Conservation (phyloP, 2,888 invertebrate species). For the Monoplex corrugatus region DNA sequence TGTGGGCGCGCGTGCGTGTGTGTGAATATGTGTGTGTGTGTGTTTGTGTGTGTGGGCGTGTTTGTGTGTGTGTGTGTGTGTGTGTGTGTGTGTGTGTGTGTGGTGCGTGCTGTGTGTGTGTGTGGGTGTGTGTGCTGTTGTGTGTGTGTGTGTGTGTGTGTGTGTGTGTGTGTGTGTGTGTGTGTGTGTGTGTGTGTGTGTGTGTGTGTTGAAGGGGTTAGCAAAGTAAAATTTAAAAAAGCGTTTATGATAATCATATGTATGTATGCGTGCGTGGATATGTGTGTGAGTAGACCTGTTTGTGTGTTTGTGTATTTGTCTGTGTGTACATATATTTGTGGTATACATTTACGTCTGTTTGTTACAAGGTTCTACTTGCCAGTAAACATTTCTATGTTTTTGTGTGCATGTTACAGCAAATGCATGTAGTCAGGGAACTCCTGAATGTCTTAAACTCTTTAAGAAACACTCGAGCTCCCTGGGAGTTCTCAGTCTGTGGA, state of each 20-base stretch:
- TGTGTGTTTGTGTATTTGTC: background rate
- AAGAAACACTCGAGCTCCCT: too few relatives aligned
- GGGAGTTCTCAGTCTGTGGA: too few relatives aligned
- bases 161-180: background rate
- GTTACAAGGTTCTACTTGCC: too few relatives aligned
- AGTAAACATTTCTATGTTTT: too few relatives aligned
- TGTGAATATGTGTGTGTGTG: background rate
- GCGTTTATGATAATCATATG: too few relatives aligned
- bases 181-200: background rate
- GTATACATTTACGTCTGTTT: too few relatives aligned
- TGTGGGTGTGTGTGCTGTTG: background rate
- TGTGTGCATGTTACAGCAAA: too few relatives aligned
- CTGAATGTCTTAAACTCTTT: too few relatives aligned
- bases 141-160: slow-evolving; percentile 28
- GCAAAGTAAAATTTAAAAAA: too few relatives aligned
- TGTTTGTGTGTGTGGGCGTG: background rate
- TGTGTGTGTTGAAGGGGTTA: background rate
- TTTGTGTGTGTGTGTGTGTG: background rate
- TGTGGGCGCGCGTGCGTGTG: too few relatives aligned
- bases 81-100: background rate
- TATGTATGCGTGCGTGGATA: background rate
- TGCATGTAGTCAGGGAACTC: too few relatives aligned
- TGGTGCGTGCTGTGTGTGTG: slow-evolving; percentile 19
- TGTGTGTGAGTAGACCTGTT: background rate
- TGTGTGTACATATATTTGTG: too few relatives aligned